Evolutionary conservation across 2,113 vertebrate genomes (phyloP).

Genomic region (Cryptomyrus ogoouensis): DNA sequence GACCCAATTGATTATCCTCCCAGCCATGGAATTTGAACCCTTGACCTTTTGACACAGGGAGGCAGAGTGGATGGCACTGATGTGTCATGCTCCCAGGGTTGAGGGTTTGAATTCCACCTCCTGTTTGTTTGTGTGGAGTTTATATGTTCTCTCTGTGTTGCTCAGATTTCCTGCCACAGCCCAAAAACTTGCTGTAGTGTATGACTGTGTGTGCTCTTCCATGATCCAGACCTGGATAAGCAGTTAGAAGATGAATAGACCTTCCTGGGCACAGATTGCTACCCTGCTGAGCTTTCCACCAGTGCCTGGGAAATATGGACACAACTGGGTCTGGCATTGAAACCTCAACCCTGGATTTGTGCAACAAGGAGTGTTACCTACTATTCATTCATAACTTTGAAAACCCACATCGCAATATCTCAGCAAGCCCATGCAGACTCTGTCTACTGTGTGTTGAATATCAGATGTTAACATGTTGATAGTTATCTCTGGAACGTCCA

Average conservation of each 20-base stretch:
- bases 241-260: neutral
- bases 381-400: neutral
- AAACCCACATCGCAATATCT: neutral
- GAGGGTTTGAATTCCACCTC: neutral
- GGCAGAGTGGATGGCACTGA: neutral
- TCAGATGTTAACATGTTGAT: neutral
- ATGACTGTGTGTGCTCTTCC: neutral
- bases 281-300: neutral
- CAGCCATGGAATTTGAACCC: neutral
- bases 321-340: neutral
- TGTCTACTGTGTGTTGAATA: neutral
- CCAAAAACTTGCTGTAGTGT: neutral
- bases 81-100: neutral
- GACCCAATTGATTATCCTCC: neutral
- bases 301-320: neutral
- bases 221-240: neutral
- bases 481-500: neutral
- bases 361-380: neutral
- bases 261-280: neutral
- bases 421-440: neutral
- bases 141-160: neutral
- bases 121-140: neutral
- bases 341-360: neutral
- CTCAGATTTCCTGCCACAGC: neutral
- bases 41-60: neutral